Percentiles rank a stretch among this genome's conserved stretches.
phyloP scores from a whole-genome alignment of 2,113 vertebrate species.

The Periophthalmodon schlosseri region DNA sequence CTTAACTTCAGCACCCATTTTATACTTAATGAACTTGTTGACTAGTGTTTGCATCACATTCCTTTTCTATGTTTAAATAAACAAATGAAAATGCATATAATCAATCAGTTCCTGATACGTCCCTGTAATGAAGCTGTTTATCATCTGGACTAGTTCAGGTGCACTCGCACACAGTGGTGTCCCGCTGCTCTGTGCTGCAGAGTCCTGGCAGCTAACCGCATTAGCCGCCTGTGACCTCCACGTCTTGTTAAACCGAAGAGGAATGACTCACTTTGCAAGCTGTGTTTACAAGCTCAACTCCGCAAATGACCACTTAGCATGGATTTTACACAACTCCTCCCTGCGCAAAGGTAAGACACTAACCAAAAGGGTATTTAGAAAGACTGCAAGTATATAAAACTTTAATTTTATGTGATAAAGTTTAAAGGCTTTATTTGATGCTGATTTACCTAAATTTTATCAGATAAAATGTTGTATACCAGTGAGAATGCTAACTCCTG shows the following conservation, averaged over 20 bases:
- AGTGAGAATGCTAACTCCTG: too few species aligned
- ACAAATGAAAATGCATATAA: neutral
- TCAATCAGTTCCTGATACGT: neutral
- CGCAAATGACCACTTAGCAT: constrained; percentile 9
- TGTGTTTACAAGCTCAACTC: constrained; percentile 11
- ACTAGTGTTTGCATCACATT: too few species aligned
- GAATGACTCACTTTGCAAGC: constrained; percentile 13
- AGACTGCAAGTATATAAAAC: neutral
- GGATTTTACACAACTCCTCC: constrained; percentile 3
- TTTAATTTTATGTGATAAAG: too few species aligned
- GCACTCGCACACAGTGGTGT: neutral
- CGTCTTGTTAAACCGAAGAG: constrained; percentile 13
- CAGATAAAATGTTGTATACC: too few species aligned
- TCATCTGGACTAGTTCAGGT: neutral
- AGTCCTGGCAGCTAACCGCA: constrained; percentile 6
- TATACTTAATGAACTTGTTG: too few species aligned
- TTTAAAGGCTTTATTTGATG: too few species aligned
- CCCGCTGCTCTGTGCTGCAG: neutral
- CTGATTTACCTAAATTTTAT: neutral
- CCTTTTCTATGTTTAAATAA: neutral
- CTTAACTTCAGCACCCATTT: too few species aligned
- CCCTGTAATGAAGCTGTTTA: neutral
- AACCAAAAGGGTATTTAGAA: neutral
- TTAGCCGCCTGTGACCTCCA: constrained; percentile 12
- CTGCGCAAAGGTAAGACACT: neutral